A percentile compares a stretch with the other conserved stretches of the same genome.
These are phyloP conservation scores for Mobula hypostoma DNA, from an alignment of 2,113 vertebrate genomes.

Conservation along the genomic window DNA sequence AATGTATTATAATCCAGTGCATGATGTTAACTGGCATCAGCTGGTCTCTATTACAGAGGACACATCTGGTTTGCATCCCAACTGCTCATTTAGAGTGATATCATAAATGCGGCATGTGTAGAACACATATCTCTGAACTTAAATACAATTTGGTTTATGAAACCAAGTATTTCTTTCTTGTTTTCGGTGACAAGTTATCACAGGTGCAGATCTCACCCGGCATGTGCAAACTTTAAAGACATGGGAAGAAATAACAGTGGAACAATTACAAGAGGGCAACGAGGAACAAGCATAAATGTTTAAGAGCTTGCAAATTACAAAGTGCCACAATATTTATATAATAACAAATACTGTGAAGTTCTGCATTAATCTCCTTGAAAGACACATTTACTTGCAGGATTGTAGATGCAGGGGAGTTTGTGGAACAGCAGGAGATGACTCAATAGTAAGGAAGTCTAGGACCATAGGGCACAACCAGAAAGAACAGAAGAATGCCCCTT, in stretches of 20 bases:
- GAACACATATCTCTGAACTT: not conserved
- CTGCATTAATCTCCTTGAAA: not conserved
- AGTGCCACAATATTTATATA: not conserved
- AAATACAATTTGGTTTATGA: not conserved
- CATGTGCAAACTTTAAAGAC: not conserved
- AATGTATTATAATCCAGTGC: constrained; percentile 57
- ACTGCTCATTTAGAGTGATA: not conserved
- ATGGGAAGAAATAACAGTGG: not conserved
- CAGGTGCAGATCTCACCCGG: not conserved
- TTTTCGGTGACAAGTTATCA: not conserved
- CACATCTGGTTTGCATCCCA: constrained; percentile 65
- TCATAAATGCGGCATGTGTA: not conserved
- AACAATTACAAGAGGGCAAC: not conserved
- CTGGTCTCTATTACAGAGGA: constrained; percentile 74
- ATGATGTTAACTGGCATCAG: constrained; percentile 66
- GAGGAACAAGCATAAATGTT: not conserved
- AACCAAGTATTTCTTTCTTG: not conserved
- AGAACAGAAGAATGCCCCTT: too few relatives aligned
- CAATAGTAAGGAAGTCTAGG: too few relatives aligned
- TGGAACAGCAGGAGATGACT: too few relatives aligned
- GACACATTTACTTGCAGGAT: not conserved
- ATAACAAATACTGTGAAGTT: not conserved
- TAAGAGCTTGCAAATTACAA: not conserved
- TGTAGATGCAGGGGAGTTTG: not conserved
- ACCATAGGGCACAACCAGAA: too few relatives aligned